Evolutionary conservation across 1,140 invertebrate genomes (phyloP), one percentile per base, ranked within the genome.

Genomic region (Ridgeia piscesae): DNA sequence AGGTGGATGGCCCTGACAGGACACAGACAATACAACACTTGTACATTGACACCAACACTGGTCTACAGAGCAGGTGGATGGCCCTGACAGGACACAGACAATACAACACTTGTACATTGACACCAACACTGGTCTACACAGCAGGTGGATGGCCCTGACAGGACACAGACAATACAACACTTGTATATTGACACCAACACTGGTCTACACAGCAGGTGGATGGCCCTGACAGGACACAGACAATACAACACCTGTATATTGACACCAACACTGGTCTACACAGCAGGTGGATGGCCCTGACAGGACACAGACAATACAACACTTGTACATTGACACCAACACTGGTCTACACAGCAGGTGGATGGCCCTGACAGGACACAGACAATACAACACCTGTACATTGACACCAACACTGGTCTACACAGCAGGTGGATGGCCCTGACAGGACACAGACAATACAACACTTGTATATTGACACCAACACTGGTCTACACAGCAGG

Each of bases 281-380:
- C 58, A 77, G 58, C 58, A 91, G 92, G 27, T 42, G 34, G 34
- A 91, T 42, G n/a, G 35, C 27, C 42, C 89, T 89, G n/a, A 77
- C 27, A 77, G 17, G 27, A 31, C 27, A 21, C 58, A 77, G 27
- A 77, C 58, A 77, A 31, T 11, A 6, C 42, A 42, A 42, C 42
- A 42, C 11, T 11, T 42, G 42, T 42, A 11, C 11, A 42, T 42
- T 42, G 11, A 42, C 11, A 11, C n/a, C n/a, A 77, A 77, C 17
- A 77, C 58, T 21, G 58, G 58, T 21, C 27, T 77, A 77, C 58
- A 77, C 58, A 77, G 58, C 58, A 91, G 92, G 27, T 42, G 34
- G 34, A 91, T 42, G n/a, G 35, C 27, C 42, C 89, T 89, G n/a
- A 77, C 27, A 77, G 17, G 27, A 31, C 27, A 21, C 58, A 77